phyloP scores from a whole-genome alignment of 2,888 invertebrate species.

The Lycia hirtaria region DNA sequence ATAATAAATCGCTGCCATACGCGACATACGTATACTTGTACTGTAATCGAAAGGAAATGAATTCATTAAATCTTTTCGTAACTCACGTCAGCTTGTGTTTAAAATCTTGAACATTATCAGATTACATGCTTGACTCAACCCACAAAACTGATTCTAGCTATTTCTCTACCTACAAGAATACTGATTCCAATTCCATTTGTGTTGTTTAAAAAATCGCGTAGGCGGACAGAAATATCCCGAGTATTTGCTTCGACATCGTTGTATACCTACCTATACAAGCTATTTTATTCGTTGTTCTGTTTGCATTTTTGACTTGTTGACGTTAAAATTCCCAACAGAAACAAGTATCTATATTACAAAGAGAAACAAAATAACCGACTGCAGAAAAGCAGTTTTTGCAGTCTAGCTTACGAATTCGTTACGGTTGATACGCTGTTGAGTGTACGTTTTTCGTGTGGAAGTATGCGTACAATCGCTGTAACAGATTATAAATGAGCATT shows the following conservation, averaged over 20 bases:
- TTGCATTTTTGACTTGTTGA: slow-evolving; percentile 8
- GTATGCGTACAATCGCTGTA: too few relatives aligned
- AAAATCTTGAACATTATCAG: not conserved
- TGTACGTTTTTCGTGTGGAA: too few relatives aligned
- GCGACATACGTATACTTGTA: too few relatives aligned
- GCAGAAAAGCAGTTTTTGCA: too few relatives aligned
- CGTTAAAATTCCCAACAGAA: not conserved
- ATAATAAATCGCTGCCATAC: too few relatives aligned
- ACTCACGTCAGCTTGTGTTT: not conserved
- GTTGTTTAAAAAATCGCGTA: slow-evolving; percentile 5
- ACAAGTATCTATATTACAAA: too few relatives aligned
- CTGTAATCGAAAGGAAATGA: too few relatives aligned
- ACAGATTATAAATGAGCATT: too few relatives aligned
- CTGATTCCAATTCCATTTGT: slow-evolving; percentile 6
- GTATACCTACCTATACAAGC: not conserved
- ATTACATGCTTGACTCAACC: not conserved
- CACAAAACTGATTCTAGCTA: not conserved
- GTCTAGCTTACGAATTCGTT: too few relatives aligned
- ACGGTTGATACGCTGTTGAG: too few relatives aligned
- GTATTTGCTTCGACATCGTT: slow-evolving; percentile 2
- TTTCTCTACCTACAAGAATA: not conserved
- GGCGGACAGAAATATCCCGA: slow-evolving; percentile 12
- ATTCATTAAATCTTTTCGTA: not conserved
- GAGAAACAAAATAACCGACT: too few relatives aligned
- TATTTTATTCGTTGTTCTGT: not conserved